Evolutionary conservation across 2,113 vertebrate genomes (phyloP).

Genomic region (Larimichthys polyactis): DNA sequence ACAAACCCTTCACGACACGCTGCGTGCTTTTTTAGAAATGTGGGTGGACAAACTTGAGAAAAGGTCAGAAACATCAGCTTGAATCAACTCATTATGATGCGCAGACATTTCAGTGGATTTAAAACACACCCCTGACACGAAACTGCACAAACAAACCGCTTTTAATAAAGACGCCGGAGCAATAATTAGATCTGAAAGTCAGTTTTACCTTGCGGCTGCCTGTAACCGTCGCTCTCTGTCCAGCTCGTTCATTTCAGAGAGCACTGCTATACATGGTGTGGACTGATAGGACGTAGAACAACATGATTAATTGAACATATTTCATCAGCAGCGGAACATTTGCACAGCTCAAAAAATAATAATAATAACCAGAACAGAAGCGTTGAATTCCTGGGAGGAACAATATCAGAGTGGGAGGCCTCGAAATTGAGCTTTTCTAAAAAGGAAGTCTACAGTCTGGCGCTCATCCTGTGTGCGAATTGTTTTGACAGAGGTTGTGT

Average conservation of each 20-base stretch:
- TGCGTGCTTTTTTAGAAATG: background rate
- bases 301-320: slow-evolving; percentile 9
- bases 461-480: slow-evolving; percentile 78
- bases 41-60: background rate
- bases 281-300: slow-evolving; percentile 65
- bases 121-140: background rate
- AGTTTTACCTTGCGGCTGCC: slow-evolving; percentile 63
- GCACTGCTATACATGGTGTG: slow-evolving; percentile 77
- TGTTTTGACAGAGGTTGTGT: slow-evolving; percentile 72
- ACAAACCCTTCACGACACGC: background rate
- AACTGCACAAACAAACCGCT: background rate
- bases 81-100: background rate
- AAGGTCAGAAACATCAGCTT: background rate
- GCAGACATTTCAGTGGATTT: background rate
- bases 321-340: slow-evolving; percentile 23
- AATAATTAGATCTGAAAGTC: background rate
- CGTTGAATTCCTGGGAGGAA: slow-evolving; percentile 40
- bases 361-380: slow-evolving; percentile 29
- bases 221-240: slow-evolving; percentile 72
- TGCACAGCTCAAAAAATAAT: slow-evolving; percentile 1
- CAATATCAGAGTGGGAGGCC: slow-evolving; percentile 42
- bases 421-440: slow-evolving; percentile 19
- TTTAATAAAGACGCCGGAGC: background rate
- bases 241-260: slow-evolving; percentile 77
- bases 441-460: slow-evolving; percentile 78